Base-by-base conservation (phyloP, 1,140 invertebrate species). In the Nasonia longicornis region DNA sequence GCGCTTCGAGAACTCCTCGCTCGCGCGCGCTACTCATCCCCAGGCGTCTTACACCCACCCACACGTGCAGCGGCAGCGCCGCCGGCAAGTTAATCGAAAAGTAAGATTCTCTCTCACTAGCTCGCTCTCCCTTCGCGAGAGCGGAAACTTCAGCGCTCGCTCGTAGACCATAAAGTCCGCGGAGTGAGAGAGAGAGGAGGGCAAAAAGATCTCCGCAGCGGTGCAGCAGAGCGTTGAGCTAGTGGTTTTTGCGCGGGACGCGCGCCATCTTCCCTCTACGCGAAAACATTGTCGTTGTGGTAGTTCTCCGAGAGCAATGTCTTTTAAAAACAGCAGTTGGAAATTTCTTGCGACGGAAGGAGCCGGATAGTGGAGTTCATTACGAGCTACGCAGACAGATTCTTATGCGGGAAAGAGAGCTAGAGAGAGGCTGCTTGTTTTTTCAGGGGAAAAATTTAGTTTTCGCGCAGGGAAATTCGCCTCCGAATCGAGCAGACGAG, bases 31-130 rank as follows among this genome's bases (percentile, higher is more conserved):
- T 29, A 52, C 58, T 72, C 38, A 79, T 79, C 58, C 42, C 38
- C 20, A 10, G 10, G 35, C 26, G 12, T 42, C 29, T 11, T 6
- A 42, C 35, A 26, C 70, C 63, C 52, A 52, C 14, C 4, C 77
- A 10, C 76, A 74, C 52, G n/a, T 14, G 66, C 35, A 22, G 0
- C 16, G 6, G 12, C 20, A 71, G 31, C 29, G 48, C 69, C 1
- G 38, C 45, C 52, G 77, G 38, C 35, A 72, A 79, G 72, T 82
- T 82, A 79, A 82, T 79, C 81, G 77, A 79, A 79, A 82, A 82
- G 77, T 77, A 79, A 82, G 81, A 79, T 82, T 71, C 72, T 58
- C 7, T 45, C 73, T 20, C 75, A 22, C 22, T 16, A 6, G n/a
- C 52, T 58, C 52, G 63, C 63, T 52, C 3, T 26, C 73, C 6